Evolutionary conservation across 2,888 invertebrate genomes (phyloP).

Genomic region (Drosophila cyrtoloma): DNA sequence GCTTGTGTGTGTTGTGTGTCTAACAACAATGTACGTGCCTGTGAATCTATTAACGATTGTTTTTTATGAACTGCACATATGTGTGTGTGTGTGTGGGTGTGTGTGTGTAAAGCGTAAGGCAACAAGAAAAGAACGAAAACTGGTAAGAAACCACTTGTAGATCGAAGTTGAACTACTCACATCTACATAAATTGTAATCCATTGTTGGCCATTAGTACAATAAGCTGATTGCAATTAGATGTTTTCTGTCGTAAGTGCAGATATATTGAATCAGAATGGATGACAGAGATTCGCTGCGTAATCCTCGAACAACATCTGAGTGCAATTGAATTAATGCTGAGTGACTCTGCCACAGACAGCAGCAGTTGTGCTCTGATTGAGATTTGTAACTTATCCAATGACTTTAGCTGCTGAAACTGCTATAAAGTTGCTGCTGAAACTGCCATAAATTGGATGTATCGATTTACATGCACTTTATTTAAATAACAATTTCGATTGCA

Average conservation of each 20-base stretch:
- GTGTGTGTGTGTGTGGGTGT: slow-evolving; percentile 3
- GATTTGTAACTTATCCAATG: not conserved
- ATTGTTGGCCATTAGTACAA: not conserved
- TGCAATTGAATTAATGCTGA: not conserved
- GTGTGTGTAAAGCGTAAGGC: slow-evolving; percentile 11
- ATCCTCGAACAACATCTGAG: not conserved
- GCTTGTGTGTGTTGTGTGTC: slow-evolving; percentile 17
- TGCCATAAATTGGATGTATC: not conserved
- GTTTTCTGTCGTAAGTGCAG: too few species aligned
- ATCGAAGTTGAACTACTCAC: not conserved
- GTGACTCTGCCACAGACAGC: not conserved
- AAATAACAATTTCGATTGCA: slow-evolving; percentile 8
- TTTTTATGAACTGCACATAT: slow-evolving; percentile 33
- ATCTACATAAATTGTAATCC: not conserved
- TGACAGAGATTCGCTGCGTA: not conserved
- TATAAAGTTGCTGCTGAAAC: too few species aligned
- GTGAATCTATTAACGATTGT: slow-evolving; percentile 73
- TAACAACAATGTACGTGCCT: slow-evolving; percentile 67
- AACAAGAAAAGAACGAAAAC: slow-evolving; percentile 10
- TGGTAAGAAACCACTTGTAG: not conserved
- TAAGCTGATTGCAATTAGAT: not conserved
- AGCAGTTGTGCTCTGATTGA: not conserved
- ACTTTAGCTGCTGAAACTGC: not conserved
- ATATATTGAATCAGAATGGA: too few species aligned
- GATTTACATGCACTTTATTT: not conserved